phyloP scores from a whole-genome alignment of 2,888 invertebrate species.

The Odontocolon sp. region DNA sequence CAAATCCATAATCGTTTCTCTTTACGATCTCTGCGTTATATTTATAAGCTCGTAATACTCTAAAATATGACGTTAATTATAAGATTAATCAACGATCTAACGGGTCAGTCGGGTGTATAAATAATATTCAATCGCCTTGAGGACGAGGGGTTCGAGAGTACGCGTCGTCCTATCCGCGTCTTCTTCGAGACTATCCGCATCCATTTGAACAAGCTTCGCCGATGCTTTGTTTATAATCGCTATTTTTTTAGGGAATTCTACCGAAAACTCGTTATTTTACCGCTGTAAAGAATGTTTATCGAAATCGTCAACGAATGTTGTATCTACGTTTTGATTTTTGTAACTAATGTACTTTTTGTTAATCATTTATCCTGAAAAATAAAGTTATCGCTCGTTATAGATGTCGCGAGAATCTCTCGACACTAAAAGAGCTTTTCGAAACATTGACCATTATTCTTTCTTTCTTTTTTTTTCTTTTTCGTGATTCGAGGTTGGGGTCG shows the following conservation, averaged over 20 bases:
- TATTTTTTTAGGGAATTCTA: constrained; percentile 19
- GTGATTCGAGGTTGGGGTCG: constrained; percentile 21
- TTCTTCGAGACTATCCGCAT: constrained; percentile 78
- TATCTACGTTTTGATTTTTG: constrained; percentile 5
- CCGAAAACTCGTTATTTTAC: constrained; percentile 4
- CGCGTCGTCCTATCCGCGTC: constrained; percentile 70
- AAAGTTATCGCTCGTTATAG: constrained; percentile 33
- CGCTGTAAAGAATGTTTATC: constrained; percentile 16
- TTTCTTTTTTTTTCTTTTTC: constrained; percentile 27
- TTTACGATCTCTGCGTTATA: constrained; percentile 41
- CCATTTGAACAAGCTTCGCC: constrained; percentile 71
- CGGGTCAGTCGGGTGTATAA: constrained; percentile 62
- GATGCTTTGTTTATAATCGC: constrained; percentile 41
- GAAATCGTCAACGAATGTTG: neutral
- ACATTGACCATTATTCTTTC: constrained; percentile 41
- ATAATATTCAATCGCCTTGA: constrained; percentile 77
- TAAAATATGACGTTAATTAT: constrained; percentile 49
- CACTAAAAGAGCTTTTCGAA: constrained; percentile 37
- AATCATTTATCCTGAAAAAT: neutral
- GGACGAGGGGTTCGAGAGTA: constrained; percentile 88
- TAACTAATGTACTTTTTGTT: neutral
- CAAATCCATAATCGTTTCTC: constrained; percentile 52
- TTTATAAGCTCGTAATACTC: constrained; percentile 52
- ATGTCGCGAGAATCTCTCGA: constrained; percentile 47
- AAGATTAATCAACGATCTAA: constrained; percentile 48